Evolutionary conservation across 2,888 invertebrate species (phyloP).

Genomic region (Papilio protenor): DNA sequence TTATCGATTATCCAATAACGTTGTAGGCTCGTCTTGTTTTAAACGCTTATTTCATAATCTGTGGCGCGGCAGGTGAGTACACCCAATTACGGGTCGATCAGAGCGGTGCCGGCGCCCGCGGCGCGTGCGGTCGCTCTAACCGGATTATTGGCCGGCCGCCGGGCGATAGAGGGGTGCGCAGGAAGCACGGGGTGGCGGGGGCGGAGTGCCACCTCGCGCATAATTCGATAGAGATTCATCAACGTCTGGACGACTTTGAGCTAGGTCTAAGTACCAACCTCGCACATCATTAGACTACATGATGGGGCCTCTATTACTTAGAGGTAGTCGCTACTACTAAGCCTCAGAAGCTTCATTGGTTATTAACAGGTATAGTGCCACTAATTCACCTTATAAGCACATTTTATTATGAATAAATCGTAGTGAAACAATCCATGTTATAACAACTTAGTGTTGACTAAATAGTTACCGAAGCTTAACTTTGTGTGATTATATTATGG

Average conservation of each 20-base stretch:
- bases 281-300: constrained; percentile 47
- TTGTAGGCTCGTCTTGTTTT: constrained; percentile 20
- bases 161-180: constrained; percentile 43
- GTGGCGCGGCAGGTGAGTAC: constrained; percentile 67
- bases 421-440: neutral
- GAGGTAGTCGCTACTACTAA: neutral
- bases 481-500: neutral
- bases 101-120: constrained; percentile 55
- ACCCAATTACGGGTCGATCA: constrained; percentile 80
- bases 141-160: constrained; percentile 68
- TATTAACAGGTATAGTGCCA: neutral
- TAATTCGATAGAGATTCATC: constrained; percentile 69
- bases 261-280: constrained; percentile 44
- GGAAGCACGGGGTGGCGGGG: constrained; percentile 48
- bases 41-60: constrained; percentile 53
- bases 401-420: neutral
- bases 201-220: constrained; percentile 51
- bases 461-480: neutral
- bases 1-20: constrained; percentile 31
- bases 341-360: neutral
- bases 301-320: constrained; percentile 12
- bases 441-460: neutral
- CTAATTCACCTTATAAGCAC: neutral
- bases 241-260: constrained; percentile 53
- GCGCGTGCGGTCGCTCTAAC: constrained; percentile 75